A percentile compares a stretch with the other conserved stretches of the same genome.
Evolutionary conservation across 2,113 vertebrate genomes (phyloP).

Genomic region (Natator depressus): DNA sequence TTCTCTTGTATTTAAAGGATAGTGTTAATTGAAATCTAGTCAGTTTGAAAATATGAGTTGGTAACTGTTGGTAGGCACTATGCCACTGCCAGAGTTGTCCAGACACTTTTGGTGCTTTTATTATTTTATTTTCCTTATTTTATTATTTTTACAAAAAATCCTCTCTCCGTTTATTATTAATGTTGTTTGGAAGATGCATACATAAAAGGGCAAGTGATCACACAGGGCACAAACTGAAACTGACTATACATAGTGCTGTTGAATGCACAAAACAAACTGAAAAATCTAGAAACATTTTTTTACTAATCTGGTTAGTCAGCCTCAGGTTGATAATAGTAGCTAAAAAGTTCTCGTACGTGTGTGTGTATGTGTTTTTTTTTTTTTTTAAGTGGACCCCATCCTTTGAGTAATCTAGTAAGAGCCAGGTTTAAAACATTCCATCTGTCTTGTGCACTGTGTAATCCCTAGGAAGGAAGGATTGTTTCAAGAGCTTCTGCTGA

Average conservation of each 20-base stretch:
- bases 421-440: not conserved
- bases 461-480: not conserved
- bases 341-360: not conserved
- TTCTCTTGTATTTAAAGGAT: not conserved
- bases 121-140: not conserved
- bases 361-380: too few species aligned
- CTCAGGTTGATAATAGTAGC: not conserved
- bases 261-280: not conserved
- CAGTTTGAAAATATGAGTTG: not conserved
- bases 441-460: not conserved
- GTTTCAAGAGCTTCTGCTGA: not conserved
- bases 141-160: not conserved
- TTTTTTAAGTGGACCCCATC: not conserved
- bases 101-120: not conserved
- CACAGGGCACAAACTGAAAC: not conserved
- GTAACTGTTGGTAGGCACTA: not conserved
- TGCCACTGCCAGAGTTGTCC: not conserved
- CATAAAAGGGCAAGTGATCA: not conserved
- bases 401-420: conserved; percentile 1
- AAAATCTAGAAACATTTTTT: not conserved
- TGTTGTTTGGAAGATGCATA: not conserved
- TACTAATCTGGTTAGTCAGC: not conserved
- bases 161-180: not conserved
- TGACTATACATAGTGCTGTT: not conserved
- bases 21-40: not conserved